phyloP scores from a whole-genome alignment of 2,888 invertebrate species.

The Torymus texanus region DNA sequence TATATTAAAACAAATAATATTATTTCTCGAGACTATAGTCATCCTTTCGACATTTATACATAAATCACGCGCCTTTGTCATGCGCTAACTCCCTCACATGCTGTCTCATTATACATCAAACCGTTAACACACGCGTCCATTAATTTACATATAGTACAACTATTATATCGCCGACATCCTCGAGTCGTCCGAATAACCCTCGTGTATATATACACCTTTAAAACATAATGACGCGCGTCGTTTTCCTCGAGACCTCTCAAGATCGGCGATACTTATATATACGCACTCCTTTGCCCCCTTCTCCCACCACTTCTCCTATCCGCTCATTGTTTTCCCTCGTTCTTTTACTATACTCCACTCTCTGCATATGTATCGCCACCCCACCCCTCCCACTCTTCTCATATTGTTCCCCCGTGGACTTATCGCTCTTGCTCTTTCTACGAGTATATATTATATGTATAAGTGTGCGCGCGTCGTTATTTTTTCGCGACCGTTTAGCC shows the following conservation, averaged over 20 bases:
- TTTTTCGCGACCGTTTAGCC: slow-evolving; percentile 44
- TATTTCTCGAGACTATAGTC: too few species aligned
- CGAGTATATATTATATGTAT: not conserved
- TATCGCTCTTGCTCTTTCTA: slow-evolving; percentile 33
- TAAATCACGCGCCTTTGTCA: too few species aligned
- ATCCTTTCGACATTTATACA: too few species aligned
- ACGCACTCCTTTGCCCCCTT: not conserved
- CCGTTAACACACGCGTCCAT: too few species aligned
- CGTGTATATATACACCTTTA: slow-evolving; percentile 11
- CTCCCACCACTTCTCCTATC: too few species aligned
- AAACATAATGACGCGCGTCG: slow-evolving; percentile 30
- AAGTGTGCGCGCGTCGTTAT: not conserved
- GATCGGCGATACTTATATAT: slow-evolving; percentile 22
- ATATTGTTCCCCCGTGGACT: slow-evolving; percentile 42
- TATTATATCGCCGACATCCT: too few species aligned
- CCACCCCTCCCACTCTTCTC: not conserved
- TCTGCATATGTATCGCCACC: not conserved
- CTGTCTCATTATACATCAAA: too few species aligned
- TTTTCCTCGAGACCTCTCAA: slow-evolving; percentile 45
- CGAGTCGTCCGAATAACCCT: too few species aligned
- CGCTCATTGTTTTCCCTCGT: slow-evolving; percentile 32
- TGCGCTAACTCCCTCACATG: too few species aligned
- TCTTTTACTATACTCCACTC: too few species aligned
- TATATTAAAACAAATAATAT: too few species aligned
- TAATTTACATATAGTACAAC: too few species aligned